phyloP scores from a whole-genome alignment of 2,888 invertebrate species.

The Ectemnius lituratus region DNA sequence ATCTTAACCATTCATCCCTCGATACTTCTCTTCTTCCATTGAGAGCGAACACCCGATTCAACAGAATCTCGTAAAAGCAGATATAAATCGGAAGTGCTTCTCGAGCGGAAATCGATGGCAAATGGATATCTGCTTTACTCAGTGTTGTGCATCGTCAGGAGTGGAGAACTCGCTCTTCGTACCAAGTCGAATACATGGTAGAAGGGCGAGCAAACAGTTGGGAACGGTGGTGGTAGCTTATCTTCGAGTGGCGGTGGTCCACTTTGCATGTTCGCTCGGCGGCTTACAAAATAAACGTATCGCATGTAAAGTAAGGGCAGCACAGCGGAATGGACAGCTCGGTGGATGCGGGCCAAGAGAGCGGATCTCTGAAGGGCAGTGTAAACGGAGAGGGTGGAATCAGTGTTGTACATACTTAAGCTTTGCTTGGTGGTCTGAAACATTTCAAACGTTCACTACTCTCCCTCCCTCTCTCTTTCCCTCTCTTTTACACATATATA shows the following conservation, averaged over 20 bases:
- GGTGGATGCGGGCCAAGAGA: conserved; percentile 2
- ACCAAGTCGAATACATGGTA: too few relatives aligned
- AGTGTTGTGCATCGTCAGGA: too few relatives aligned
- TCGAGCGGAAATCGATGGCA: too few relatives aligned
- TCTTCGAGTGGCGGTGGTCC: conserved; percentile 1
- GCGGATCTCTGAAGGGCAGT: conserved; percentile 25
- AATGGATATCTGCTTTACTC: too few relatives aligned
- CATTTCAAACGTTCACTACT: conserved; percentile 62
- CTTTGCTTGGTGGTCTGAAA: conserved; percentile 57
- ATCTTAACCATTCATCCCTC: not conserved
- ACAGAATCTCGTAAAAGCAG: too few relatives aligned
- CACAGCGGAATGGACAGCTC: conserved; percentile 7
- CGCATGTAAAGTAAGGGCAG: not conserved
- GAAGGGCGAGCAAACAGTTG: not conserved
- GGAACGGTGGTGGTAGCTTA: conserved; percentile 9
- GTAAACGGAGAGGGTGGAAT: conserved; percentile 52
- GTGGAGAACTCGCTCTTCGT: not conserved
- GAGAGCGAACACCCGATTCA: not conserved
- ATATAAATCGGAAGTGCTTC: too few relatives aligned
- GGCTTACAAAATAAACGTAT: not conserved
- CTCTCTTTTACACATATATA: too few relatives aligned
- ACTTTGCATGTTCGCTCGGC: not conserved
- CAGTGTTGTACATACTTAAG: conserved; percentile 59
- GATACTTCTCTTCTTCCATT: not conserved
- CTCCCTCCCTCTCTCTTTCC: not conserved